A percentile compares a stretch with the other conserved stretches of the same genome.
Evolutionary conservation across 2,888 invertebrate genomes (phyloP).

Genomic region (Lissocephala sabroskyi): DNA sequence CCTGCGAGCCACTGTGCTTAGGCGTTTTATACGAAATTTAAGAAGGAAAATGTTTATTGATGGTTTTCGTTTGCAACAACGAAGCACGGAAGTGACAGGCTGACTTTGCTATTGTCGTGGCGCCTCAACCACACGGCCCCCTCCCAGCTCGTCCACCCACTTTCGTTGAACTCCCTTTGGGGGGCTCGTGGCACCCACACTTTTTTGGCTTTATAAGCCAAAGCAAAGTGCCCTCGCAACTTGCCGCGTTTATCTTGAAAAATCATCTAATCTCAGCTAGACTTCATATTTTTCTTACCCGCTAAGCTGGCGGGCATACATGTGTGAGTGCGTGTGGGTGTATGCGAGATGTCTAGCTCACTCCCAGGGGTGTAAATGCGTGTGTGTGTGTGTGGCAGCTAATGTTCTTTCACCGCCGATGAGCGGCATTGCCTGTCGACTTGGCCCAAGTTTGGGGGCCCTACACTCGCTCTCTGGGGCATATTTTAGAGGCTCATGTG

Average conservation of each 20-base stretch:
- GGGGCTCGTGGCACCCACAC: no score
- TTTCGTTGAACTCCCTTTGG: no score
- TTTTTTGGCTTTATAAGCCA: no score
- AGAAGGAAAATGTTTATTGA: no score
- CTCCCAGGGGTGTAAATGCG: not conserved
- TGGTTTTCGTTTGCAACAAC: no score
- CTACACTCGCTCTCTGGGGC: conserved; percentile 48
- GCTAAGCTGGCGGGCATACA: conserved; percentile 48
- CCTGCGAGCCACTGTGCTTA: no score
- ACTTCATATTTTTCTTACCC: conserved; percentile 59
- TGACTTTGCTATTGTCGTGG: no score
- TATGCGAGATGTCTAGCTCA: not conserved
- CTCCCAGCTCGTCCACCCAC: no score
- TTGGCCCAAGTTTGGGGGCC: conserved; percentile 5
- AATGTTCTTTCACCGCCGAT: conserved; percentile 4
- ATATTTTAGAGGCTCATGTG: conserved; percentile 69
- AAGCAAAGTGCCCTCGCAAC: conserved; percentile 39
- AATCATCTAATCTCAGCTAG: conserved; percentile 60
- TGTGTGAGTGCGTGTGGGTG: conserved; percentile 11
- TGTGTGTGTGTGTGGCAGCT: conserved; percentile 7
- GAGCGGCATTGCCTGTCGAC: not conserved
- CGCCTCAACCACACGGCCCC: no score
- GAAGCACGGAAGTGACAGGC: no score
- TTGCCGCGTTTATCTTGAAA: conserved; percentile 57
- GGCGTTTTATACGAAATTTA: no score